Evolutionary conservation across 1,140 invertebrate genomes (phyloP).

Genomic region (Solenopsis fugax): DNA sequence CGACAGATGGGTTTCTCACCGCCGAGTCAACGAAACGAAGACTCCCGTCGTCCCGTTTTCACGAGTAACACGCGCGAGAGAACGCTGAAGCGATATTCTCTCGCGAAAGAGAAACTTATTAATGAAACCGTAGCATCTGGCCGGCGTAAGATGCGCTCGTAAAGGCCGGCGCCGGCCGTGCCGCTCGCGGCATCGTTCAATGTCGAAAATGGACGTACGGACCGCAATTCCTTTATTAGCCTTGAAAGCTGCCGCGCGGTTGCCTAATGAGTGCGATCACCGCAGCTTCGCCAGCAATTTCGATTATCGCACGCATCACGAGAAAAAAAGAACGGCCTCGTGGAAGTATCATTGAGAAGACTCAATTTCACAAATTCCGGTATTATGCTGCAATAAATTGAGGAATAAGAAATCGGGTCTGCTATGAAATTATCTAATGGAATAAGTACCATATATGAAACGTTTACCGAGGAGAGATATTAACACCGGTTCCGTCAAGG

Average conservation of each 20-base stretch:
- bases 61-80: conserved; percentile 58
- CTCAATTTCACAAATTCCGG: background rate
- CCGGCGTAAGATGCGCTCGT: conserved; percentile 20
- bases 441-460: background rate
- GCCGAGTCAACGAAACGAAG: conserved; percentile 21
- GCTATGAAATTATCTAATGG: conserved; percentile 8
- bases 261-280: conserved; percentile 41
- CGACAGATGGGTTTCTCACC: conserved; percentile 37
- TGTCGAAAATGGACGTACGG: conserved; percentile 43
- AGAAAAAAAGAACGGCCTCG: background rate
- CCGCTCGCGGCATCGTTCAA: conserved; percentile 40
- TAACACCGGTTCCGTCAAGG: background rate
- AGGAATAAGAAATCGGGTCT: background rate
- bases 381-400: background rate
- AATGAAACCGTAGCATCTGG: conserved; percentile 66
- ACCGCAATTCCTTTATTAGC: conserved; percentile 51
- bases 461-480: background rate
- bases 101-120: conserved; percentile 66
- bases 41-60: conserved; percentile 51
- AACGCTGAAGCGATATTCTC: conserved; percentile 62
- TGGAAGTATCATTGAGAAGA: background rate
- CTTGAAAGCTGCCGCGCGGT: conserved; percentile 23
- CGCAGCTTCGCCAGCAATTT: background rate
- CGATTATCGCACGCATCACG: background rate
- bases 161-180: conserved; percentile 4